phyloP scores from a whole-genome alignment of 2,797 vertebrate genomes.

The Artibeus jamaicensis region DNA sequence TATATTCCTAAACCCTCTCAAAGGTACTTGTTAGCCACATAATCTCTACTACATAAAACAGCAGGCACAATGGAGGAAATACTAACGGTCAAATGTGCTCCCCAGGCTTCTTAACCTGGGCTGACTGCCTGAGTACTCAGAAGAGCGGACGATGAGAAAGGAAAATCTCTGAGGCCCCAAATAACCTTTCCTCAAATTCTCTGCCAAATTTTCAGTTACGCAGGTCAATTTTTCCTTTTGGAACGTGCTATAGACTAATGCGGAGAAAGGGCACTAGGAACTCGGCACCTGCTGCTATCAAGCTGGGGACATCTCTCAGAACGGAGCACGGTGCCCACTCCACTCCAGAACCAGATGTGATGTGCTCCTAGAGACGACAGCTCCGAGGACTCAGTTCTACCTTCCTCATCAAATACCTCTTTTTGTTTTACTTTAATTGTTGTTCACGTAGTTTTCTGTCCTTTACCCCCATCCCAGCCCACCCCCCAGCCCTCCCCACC shows the following conservation, averaged over 20 bases:
- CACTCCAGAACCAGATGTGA: background rate
- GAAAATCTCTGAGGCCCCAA: background rate
- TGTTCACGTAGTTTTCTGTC: too few relatives aligned
- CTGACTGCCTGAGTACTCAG: background rate
- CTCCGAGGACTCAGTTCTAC: background rate
- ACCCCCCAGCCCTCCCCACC: too few relatives aligned
- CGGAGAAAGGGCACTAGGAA: background rate
- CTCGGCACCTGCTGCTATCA: background rate
- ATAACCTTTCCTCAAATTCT: background rate
- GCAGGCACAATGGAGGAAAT: background rate
- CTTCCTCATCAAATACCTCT: background rate
- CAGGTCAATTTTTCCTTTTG: background rate
- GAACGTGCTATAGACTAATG: background rate
- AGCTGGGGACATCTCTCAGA: background rate
- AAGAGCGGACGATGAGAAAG: background rate
- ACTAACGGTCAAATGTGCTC: background rate
- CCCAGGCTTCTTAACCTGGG: background rate
- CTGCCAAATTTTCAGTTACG: background rate
- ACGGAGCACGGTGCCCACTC: background rate
- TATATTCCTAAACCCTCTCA: background rate
- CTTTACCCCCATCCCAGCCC: too few relatives aligned
- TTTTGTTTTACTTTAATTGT: background rate
- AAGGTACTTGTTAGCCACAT: background rate
- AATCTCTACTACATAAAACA: background rate
- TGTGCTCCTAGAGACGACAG: background rate